Evolutionary conservation across 2,113 vertebrate genomes (phyloP).

Genomic region (Tychaedon coryphoeus): DNA sequence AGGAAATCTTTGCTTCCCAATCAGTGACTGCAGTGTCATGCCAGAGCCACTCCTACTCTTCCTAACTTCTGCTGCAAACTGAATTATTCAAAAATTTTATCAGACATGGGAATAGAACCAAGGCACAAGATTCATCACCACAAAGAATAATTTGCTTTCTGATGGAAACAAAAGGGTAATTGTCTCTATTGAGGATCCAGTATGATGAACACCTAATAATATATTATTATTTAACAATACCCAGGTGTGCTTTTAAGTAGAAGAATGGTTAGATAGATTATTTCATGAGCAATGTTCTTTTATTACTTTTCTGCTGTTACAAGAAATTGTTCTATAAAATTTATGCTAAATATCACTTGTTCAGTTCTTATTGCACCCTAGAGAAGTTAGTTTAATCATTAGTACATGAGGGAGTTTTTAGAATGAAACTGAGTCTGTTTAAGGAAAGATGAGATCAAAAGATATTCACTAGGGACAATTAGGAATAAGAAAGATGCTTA

Average conservation of each 20-base stretch:
- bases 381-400: conserved; percentile 12
- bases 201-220: background rate
- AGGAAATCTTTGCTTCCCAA: background rate
- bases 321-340: conserved; percentile 29
- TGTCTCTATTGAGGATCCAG: conserved; percentile 16
- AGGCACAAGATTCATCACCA: background rate
- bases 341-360: conserved; percentile 5
- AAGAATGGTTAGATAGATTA: background rate
- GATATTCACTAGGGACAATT: background rate
- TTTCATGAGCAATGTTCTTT: conserved; percentile 22
- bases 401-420: background rate
- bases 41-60: background rate
- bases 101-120: background rate
- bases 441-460: background rate
- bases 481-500: background rate
- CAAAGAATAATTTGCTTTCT: background rate
- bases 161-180: conserved; percentile 24
- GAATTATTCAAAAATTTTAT: background rate
- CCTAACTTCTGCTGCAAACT: background rate
- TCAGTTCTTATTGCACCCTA: background rate
- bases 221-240: conserved; percentile 8
- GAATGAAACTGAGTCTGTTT: background rate
- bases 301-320: conserved; percentile 33
- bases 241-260: conserved; percentile 32
- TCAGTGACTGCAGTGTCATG: background rate